Percentiles rank a stretch among this genome's conserved stretches.
These are phyloP conservation scores for Gambusia yucatana DNA, from an alignment of 2,797 vertebrate genomes.

Conservation along the genomic window DNA sequence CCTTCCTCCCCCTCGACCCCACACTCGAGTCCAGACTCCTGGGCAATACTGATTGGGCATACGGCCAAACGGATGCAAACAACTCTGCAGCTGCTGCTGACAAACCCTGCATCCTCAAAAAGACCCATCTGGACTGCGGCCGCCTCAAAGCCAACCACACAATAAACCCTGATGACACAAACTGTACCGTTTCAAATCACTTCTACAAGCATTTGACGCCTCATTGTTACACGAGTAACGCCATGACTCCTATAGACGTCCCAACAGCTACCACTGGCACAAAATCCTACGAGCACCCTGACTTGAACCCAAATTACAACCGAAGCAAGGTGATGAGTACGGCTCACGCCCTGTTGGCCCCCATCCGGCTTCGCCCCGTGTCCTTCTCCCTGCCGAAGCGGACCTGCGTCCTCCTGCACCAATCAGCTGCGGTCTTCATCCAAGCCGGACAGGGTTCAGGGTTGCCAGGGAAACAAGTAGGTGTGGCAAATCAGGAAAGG, in stretches of 20 bases:
- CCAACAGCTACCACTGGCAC: constrained; percentile 15
- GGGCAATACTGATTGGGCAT: constrained; percentile 41
- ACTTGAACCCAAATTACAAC: neutral
- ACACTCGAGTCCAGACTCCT: constrained; percentile 54
- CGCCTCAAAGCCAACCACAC: constrained; percentile 11
- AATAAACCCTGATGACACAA: constrained; percentile 3
- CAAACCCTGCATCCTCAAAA: constrained; percentile 30
- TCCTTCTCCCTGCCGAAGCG: constrained; percentile 77
- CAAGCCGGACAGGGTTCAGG: constrained; percentile 54
- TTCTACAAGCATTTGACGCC: constrained; percentile 56
- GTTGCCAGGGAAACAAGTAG: constrained; percentile 45
- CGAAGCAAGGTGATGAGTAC: neutral
- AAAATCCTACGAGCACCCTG: constrained; percentile 3
- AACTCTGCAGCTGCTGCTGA: neutral
- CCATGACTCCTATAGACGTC: constrained; percentile 35
- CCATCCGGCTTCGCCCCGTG: constrained; percentile 64
- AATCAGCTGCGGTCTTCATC: constrained; percentile 73
- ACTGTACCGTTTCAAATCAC: constrained; percentile 16
- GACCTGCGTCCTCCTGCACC: constrained; percentile 73
- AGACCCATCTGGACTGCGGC: constrained; percentile 30
- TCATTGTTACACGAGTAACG: constrained; percentile 26
- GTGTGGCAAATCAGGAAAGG: constrained; percentile 24
- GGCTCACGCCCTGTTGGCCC: constrained; percentile 1
- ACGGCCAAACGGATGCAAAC: constrained; percentile 15
- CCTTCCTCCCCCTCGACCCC: constrained; percentile 60